Percentiles rank a stretch among this genome's conserved stretches.
Conservation (phyloP, 2,888 invertebrate genomes). For the Acleris literana region DNA sequence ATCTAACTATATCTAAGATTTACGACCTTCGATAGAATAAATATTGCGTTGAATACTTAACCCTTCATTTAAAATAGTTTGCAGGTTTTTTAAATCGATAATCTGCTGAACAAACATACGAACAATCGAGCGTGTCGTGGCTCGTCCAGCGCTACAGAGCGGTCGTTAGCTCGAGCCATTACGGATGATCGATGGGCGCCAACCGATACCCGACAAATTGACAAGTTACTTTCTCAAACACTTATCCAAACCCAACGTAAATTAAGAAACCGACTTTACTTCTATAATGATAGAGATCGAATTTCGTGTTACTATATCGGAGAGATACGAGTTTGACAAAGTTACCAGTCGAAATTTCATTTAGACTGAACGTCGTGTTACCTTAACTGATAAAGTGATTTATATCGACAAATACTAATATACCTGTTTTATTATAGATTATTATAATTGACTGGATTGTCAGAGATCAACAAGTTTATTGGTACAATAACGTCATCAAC, state of each 20-base stretch:
- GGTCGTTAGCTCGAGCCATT: conserved; percentile 76
- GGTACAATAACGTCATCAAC: conserved; percentile 48
- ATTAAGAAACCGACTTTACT: no score
- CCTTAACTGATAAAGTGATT: conserved; percentile 59
- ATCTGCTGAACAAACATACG: conserved; percentile 24
- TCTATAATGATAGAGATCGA: no score
- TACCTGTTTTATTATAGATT: background rate
- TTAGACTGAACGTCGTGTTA: conserved; percentile 69
- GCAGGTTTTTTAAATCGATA: conserved; percentile 8
- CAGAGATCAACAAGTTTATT: conserved; percentile 48
- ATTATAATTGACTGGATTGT: conserved; percentile 5
- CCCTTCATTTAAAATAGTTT: no score
- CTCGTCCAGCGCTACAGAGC: conserved; percentile 31
- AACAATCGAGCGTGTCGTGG: conserved; percentile 36
- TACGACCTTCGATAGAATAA: no score
- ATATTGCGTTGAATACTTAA: no score
- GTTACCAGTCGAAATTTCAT: conserved; percentile 56
- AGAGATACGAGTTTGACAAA: no score
- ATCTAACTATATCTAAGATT: no score
- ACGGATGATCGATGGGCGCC: conserved; percentile 76
- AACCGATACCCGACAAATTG: conserved; percentile 69
- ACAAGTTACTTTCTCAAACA: no score
- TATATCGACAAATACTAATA: conserved; percentile 37
- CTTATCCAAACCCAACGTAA: no score
- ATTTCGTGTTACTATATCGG: no score